These are phyloP conservation scores for Blera fallax DNA, from an alignment of 2,888 invertebrate genomes.

Conservation along the genomic window DNA sequence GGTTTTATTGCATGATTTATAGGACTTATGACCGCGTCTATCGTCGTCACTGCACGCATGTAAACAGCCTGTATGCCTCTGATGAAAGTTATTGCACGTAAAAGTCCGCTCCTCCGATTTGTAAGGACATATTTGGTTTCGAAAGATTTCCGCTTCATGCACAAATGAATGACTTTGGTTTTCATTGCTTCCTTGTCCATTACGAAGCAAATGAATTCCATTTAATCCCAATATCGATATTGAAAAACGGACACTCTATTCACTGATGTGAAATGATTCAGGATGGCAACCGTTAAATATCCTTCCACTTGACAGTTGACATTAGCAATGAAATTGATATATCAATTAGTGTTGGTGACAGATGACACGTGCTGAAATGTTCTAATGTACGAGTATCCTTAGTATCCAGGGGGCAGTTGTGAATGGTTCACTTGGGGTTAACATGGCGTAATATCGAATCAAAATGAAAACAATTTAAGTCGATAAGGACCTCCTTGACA, in stretches of 20 bases:
- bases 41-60: background rate
- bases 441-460: background rate
- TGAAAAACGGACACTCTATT: background rate
- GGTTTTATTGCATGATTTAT: conserved; percentile 59
- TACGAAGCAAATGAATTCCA: background rate
- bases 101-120: background rate
- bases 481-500: background rate
- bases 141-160: conserved; percentile 3
- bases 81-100: conserved; percentile 42
- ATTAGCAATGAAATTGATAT: background rate
- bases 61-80: conserved; percentile 13
- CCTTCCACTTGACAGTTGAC: background rate
- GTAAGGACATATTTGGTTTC: background rate
- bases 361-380: background rate
- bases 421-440: background rate
- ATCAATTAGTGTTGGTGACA: background rate
- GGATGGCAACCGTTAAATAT: background rate
- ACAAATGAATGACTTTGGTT: conserved; percentile 25
- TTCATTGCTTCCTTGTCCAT: conserved; percentile 3
- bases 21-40: background rate
- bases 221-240: conserved; percentile 11
- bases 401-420: background rate
- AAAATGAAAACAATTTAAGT: background rate
- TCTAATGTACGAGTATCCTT: background rate
- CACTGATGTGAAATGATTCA: conserved; percentile 15